A percentile compares a stretch with the other conserved stretches of the same genome.
These are phyloP conservation scores for Heteromurus nitidus DNA, from an alignment of 2,888 invertebrate genomes.

Conservation along the genomic window DNA sequence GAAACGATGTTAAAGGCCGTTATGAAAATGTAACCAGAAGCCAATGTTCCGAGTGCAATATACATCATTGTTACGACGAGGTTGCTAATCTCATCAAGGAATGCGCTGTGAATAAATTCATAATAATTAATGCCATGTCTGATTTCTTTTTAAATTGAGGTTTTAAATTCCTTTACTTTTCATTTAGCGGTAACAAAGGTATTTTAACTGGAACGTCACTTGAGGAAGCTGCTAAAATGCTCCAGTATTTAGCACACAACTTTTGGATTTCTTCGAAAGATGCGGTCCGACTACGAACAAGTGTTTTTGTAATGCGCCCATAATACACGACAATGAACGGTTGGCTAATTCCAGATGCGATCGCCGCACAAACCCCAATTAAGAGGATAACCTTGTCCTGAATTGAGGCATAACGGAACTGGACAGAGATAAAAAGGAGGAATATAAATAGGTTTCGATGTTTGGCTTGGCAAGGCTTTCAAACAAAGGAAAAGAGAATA, in stretches of 20 bases:
- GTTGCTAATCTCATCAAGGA: slow-evolving; percentile 51
- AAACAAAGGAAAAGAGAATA: not conserved
- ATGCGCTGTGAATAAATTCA: not conserved
- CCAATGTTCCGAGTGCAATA: slow-evolving; percentile 80
- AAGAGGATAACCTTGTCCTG: slow-evolving; percentile 80
- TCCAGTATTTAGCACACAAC: not conserved
- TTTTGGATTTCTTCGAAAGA: not conserved
- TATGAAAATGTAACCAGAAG: slow-evolving; percentile 81
- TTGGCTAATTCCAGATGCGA: slow-evolving; percentile 81
- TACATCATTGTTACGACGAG: slow-evolving; percentile 80
- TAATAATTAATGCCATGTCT: slow-evolving; percentile 7
- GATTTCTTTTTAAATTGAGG: no score
- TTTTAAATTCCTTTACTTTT: no score
- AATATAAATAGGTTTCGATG: no score
- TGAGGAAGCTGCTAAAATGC: not conserved
- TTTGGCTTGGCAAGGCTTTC: no score
- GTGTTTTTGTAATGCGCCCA: slow-evolving; percentile 83
- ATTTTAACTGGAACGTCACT: not conserved
- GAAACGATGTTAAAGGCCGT: slow-evolving; percentile 84
- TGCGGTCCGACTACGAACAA: slow-evolving; percentile 78
- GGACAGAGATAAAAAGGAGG: slow-evolving; percentile 52
- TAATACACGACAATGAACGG: slow-evolving; percentile 83
- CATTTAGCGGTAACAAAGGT: no score
- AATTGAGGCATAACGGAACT: slow-evolving; percentile 82
- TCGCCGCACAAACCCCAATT: slow-evolving; percentile 79